A percentile compares a stretch with the other conserved stretches of the same genome.
Evolutionary conservation across 2,113 vertebrate species (phyloP).

Genomic region (Triplophysa dalaica): DNA sequence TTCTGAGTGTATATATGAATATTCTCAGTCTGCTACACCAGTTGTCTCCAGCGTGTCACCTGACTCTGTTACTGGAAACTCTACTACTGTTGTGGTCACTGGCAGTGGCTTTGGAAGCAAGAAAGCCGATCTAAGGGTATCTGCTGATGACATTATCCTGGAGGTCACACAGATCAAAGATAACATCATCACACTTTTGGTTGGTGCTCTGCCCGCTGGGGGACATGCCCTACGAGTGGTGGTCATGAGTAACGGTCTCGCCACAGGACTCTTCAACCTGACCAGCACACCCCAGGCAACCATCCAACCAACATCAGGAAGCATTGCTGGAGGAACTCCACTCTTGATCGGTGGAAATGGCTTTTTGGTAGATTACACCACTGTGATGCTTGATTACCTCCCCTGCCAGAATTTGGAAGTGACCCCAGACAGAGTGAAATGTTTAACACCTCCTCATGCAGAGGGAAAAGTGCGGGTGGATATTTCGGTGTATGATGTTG

Average conservation of each 20-base stretch:
- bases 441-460: slow-evolving; percentile 65
- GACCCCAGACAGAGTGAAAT: slow-evolving; percentile 63
- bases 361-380: slow-evolving; percentile 75
- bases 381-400: slow-evolving; percentile 67
- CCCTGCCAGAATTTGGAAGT: slow-evolving; percentile 68
- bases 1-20: slow-evolving; percentile 75
- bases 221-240: slow-evolving; percentile 71
- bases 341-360: slow-evolving; percentile 80
- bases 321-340: slow-evolving; percentile 74
- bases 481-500: slow-evolving; percentile 65
- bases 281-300: slow-evolving; percentile 67
- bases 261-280: slow-evolving; percentile 65
- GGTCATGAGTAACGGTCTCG: slow-evolving; percentile 75
- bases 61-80: slow-evolving; percentile 46
- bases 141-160: slow-evolving; percentile 58
- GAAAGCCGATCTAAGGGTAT: slow-evolving; percentile 62
- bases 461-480: slow-evolving; percentile 60
- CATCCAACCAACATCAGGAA: slow-evolving; percentile 71
- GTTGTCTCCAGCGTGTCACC: slow-evolving; percentile 65
- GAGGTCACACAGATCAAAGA: slow-evolving; percentile 62
- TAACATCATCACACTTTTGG: slow-evolving; percentile 58
- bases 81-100: slow-evolving; percentile 61
- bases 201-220: slow-evolving; percentile 72
- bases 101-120: slow-evolving; percentile 76
- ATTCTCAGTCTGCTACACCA: slow-evolving; percentile 62